Conservation (phyloP, 2,113 vertebrate species). For the Atlantisia rogersi region DNA sequence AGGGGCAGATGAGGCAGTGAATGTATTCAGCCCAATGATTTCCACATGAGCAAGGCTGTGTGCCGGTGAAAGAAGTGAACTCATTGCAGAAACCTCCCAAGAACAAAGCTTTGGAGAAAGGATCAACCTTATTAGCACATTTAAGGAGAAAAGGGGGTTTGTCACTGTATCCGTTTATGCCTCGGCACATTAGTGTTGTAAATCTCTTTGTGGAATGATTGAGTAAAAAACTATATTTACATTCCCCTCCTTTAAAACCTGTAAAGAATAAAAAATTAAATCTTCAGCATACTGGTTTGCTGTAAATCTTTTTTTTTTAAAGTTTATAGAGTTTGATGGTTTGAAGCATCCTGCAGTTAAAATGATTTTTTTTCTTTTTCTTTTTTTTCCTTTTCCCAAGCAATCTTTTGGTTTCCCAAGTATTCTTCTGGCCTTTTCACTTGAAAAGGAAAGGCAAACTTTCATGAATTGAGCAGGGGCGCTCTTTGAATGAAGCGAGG, state of each 20-base stretch:
- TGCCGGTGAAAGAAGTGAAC: slow-evolving; percentile 33
- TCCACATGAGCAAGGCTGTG: slow-evolving; percentile 54
- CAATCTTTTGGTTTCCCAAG: slow-evolving; percentile 48
- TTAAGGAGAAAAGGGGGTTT: slow-evolving; percentile 54
- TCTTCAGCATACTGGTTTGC: background rate
- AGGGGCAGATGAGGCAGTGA: background rate
- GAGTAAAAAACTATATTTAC: slow-evolving; percentile 34
- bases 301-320: slow-evolving; percentile 31
- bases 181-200: slow-evolving; percentile 30
- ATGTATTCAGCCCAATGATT: slow-evolving; percentile 47
- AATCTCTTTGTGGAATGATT: slow-evolving; percentile 37
- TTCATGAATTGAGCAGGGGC: slow-evolving; percentile 60
- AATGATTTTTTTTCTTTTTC: background rate
- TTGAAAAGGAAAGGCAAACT: slow-evolving; percentile 63
- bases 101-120: slow-evolving; percentile 54
- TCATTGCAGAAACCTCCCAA: slow-evolving; percentile 58
- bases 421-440: slow-evolving; percentile 61
- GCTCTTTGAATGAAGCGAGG: slow-evolving; percentile 46
- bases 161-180: slow-evolving; percentile 67
- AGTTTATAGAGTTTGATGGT: slow-evolving; percentile 3
- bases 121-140: slow-evolving; percentile 70
- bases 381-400: background rate
- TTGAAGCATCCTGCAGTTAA: slow-evolving; percentile 26
- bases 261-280: background rate
- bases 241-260: background rate